Evolutionary conservation across 2,113 vertebrate genomes (phyloP), one percentile per base, ranked within the genome.

Genomic region (Poeciliopsis occidentalis): DNA sequence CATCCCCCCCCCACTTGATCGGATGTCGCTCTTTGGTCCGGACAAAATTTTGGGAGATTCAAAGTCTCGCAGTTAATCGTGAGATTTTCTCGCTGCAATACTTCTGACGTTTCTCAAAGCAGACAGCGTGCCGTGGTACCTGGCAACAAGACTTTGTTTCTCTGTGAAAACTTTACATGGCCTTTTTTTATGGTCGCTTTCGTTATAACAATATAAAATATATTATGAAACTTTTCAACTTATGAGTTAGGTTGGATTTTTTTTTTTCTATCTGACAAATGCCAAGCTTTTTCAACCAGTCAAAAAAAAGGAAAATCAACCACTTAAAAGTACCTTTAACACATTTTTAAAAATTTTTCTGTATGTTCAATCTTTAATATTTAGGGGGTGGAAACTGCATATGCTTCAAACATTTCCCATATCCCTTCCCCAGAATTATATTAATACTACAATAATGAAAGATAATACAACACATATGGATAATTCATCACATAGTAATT

Each of bases 41-140:
- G 82, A 83, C 83, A 78, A 79, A 83, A 77, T 86, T 86, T 34
- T 82, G 71, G 76, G 82, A 85, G 67, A 26, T 62, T 27, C 65
- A 70, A 91, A 90, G 82, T 93, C 89, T 91, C 93, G 91, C 85
- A 75, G 81, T 90, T 91, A 83, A 90, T 93, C 92, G 93, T 90
- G 92, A 93, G 89, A 92, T 70, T 90, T 88, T 80, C 24, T 78
- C 60, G 39, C 83, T 57, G 73, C 82, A 75, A 84, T 31, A 81
- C 76, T 85, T 85, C 83, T 87, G 87, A 90, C 85, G 90, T 87
- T 60, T 86, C 86, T 76, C 70, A 69, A 64, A 87, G 88, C 85
- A 80, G 77, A 24, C n/a, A 80, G 76, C 24, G 73, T 47, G 71
- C 71, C 37, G 74, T 57, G 69, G 69, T 60, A 41, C 73, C 73